phyloP scores from a whole-genome alignment of 1,140 invertebrate genomes.

The Asobara japonica region DNA sequence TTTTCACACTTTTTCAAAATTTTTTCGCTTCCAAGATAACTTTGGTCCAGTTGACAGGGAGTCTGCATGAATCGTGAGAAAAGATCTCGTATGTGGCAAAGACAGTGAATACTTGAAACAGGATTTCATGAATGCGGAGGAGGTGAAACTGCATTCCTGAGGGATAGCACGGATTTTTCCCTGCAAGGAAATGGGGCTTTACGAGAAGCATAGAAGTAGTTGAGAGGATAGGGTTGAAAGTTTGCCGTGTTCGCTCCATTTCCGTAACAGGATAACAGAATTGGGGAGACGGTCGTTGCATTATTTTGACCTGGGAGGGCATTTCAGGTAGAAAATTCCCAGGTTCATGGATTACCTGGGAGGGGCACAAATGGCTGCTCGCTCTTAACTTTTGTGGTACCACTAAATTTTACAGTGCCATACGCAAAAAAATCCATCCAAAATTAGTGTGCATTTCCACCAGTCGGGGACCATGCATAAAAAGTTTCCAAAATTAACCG shows the following conservation, averaged over 20 bases:
- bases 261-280: slow-evolving; percentile 41
- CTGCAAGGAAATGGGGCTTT: slow-evolving; percentile 30
- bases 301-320: neutral
- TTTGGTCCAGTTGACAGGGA: too few relatives aligned
- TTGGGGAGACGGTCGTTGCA: neutral
- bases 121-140: slow-evolving; percentile 44
- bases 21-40: too few relatives aligned
- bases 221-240: slow-evolving; percentile 24
- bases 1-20: too few relatives aligned
- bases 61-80: too few relatives aligned
- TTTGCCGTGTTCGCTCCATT: slow-evolving; percentile 40
- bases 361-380: too few relatives aligned
- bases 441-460: too few relatives aligned
- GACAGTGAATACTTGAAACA: slow-evolving; percentile 49
- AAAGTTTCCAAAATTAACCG: too few relatives aligned
- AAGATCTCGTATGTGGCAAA: slow-evolving; percentile 51
- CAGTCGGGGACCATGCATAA: too few relatives aligned
- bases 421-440: too few relatives aligned
- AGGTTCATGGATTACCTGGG: neutral
- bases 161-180: neutral
- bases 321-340: neutral
- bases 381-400: too few relatives aligned
- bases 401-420: too few relatives aligned
- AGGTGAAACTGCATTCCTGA: slow-evolving; percentile 35
- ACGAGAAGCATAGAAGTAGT: neutral